Base-by-base conservation (phyloP, 2,888 invertebrate genomes). In the Habroteleia sp. region DNA sequence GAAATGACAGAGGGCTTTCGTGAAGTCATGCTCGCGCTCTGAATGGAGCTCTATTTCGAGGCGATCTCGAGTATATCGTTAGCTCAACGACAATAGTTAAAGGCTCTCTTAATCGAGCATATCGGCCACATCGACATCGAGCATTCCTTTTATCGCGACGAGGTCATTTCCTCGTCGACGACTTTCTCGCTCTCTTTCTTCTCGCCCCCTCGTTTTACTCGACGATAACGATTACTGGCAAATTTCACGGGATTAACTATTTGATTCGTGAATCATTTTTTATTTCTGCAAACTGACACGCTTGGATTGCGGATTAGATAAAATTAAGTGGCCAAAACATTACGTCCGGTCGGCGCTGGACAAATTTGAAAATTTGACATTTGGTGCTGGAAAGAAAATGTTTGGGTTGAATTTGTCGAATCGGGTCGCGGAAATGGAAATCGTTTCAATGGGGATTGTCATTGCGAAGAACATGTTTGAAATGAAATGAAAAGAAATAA, bases 1-100 rank as follows among this genome's bases (percentile, higher is more conserved):
- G 73, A 73, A 75, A 58, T 77, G 73, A 77, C 77, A 77, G 69
- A 74, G 75, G 58, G 69, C 77, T 77, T 77, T 75, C 58, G 72
- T 62, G 69, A 10, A 73, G 75, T 75, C 73, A 73, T 75, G 75
- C 66, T 56, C 33, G 41, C 58, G 46, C 68, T 10, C 29, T 56
- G 60, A 73, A 73, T 69, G 68, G 60, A 54, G 66, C 62, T 76
- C 62, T 73, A 73, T 76, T 75, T 58, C 66, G 33, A 56, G 35
- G 44, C 63, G 58, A 69, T 65, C 69, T 71, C 75, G 35, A 71
- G 71, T 71, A 75, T 71, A 75, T 71, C 75, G 75, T 71, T 71
- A 75, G 60, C 65, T 41, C 69, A 65, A 75, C 62, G 71, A 71
- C 75, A 71, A 75, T 75, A 66, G 75, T 71, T 75, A 75, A 75